Evolutionary conservation across 1,140 invertebrate genomes (phyloP), one percentile per base, ranked within the genome.

Genomic region (Whitmania pigra): DNA sequence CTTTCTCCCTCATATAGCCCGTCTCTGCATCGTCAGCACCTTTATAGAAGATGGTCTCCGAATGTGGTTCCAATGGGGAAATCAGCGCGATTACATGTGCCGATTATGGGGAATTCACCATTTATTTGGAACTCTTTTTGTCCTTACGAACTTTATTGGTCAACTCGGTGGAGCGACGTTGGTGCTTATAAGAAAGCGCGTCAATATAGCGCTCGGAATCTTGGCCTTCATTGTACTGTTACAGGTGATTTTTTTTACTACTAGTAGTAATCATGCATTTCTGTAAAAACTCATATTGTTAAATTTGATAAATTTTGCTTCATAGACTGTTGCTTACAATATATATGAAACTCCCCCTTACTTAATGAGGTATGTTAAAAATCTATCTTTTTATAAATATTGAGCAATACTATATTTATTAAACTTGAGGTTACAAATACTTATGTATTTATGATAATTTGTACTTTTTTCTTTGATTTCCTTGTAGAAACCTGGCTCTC

Each of bases 21-120:
- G 96, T 73, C 84, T 98, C 53, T 99, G 94, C 81, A 87, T 99
- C n/a, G 96, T 99, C 76, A 94, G 94, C 73, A 99, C 97, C 76
- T 99, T 99, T 84, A 86, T 99, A 36, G 97, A 99, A 85, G 97
- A 99, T 87, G 96, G 97, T 0, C 85, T 98, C 55, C 87, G 97
- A 74, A 99, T 99, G 96, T 99, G 92, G 89, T 89, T 92, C 77
- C 97, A 99, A 83, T 99, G 97, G 96, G 87, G 88, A 49, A 94
- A 98, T 79, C 97, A 99, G 80, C 86, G 93, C 49, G 93, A 98
- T 78, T 99, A 98, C 79, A 97, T 98, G 92, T 31, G 43, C 0
- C 68, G 49, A n/a, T 66, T 69, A 22, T 77, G 74, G 73, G 69
- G 43, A 88, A 31, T 63, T 22, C 18, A 29, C 31, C 36, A 54